phyloP scores from a whole-genome alignment of 92 coral and sea anemone genomes.

The Porites divaricata region DNA sequence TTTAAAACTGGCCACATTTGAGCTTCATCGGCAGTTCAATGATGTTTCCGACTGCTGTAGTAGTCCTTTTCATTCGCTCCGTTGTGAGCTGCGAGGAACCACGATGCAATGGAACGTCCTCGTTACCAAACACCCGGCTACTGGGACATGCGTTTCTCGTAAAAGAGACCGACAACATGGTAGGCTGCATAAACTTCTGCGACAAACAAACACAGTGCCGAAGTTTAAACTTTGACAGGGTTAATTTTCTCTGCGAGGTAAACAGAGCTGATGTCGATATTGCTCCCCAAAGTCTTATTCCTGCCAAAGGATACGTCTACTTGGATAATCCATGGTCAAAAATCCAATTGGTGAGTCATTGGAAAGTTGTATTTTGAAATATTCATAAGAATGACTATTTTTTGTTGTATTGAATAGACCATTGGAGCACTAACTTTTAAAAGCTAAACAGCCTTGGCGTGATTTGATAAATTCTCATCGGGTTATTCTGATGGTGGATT shows the following conservation, averaged over 20 bases:
- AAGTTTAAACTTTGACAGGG: slow-evolving; percentile 2
- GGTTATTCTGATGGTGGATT: too few relatives aligned
- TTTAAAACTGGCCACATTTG: too few relatives aligned
- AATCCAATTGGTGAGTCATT: background rate
- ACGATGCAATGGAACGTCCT: slow-evolving; percentile 10
- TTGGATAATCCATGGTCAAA: slow-evolving; percentile 14
- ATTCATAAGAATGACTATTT: too few relatives aligned
- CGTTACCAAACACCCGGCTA: background rate
- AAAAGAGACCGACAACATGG: background rate
- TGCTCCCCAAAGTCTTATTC: background rate
- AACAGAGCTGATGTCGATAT: slow-evolving; percentile 25
- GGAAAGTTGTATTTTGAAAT: background rate
- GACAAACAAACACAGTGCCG: background rate
- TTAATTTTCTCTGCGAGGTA: background rate
- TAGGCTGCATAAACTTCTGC: background rate
- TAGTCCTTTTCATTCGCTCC: background rate
- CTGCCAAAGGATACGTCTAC: slow-evolving; percentile 12
- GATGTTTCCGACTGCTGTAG: background rate
- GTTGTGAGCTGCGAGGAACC: background rate
- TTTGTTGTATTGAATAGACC: too few relatives aligned
- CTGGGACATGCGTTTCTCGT: background rate
- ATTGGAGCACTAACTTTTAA: too few relatives aligned
- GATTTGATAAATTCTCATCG: too few relatives aligned
- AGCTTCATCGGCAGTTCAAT: background rate
- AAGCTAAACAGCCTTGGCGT: too few relatives aligned